Percentiles rank a stretch among this genome's conserved stretches.
Conservation (phyloP, 2,888 invertebrate species). For the Tholera decimalis region DNA sequence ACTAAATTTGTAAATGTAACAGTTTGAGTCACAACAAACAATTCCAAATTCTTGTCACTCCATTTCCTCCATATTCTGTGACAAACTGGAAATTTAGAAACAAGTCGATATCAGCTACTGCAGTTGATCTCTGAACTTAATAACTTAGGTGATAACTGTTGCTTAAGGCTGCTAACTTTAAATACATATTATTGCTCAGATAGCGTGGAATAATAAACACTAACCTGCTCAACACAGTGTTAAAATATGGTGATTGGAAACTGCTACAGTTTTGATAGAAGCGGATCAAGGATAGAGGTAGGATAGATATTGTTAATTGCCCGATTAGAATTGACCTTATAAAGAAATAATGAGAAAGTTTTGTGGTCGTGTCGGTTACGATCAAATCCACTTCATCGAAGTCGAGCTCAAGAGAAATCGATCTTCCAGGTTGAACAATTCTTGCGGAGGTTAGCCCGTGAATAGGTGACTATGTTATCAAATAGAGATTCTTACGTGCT, state of each 20-base stretch:
- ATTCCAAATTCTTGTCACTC: slow-evolving; percentile 7
- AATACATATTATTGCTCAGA: slow-evolving; percentile 29
- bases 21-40: no score
- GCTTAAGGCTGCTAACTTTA: slow-evolving; percentile 11
- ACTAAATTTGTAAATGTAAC: no score
- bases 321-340: no score
- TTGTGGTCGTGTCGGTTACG: no score
- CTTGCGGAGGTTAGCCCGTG: no score
- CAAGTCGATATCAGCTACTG: slow-evolving; percentile 40
- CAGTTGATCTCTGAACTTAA: slow-evolving; percentile 58
- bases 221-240: slow-evolving; percentile 10
- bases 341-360: neutral
- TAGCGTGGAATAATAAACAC: slow-evolving; percentile 20
- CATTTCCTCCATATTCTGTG: slow-evolving; percentile 21
- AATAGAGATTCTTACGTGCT: no score
- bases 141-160: slow-evolving; percentile 51
- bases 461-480: no score
- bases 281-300: neutral
- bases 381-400: no score
- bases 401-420: no score
- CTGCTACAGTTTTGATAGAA: neutral
- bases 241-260: slow-evolving; percentile 20
- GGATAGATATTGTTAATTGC: neutral
- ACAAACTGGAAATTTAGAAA: slow-evolving; percentile 42
- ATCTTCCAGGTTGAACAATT: no score